A percentile compares a stretch with the other conserved stretches of the same genome.
Evolutionary conservation across 2,113 vertebrate species (phyloP).

Genomic region (Misgurnus anguillicaudatus): DNA sequence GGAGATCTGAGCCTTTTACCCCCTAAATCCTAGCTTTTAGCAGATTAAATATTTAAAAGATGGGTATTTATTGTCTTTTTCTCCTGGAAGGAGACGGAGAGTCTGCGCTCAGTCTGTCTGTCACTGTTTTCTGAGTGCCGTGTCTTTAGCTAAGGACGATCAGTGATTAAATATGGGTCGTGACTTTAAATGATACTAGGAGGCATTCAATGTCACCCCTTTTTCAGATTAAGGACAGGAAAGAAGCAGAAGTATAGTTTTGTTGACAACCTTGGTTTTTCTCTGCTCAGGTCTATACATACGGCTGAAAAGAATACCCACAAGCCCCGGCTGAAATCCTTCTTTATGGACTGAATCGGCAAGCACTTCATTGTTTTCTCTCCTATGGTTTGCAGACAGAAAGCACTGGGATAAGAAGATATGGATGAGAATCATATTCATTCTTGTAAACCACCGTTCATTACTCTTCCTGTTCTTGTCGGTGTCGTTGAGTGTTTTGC

Average conservation of each 20-base stretch:
- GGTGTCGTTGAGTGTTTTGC: not conserved
- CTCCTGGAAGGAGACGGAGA: slow-evolving; percentile 27
- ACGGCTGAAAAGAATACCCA: not conserved
- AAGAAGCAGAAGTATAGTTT: not conserved
- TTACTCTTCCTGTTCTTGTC: not conserved
- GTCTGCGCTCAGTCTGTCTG: slow-evolving; percentile 29
- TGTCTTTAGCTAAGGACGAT: slow-evolving; percentile 26
- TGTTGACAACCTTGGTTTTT: not conserved
- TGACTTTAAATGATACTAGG: too few relatives aligned
- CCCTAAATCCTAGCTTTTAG: slow-evolving; percentile 62
- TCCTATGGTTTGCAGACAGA: not conserved
- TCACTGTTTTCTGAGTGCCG: not conserved
- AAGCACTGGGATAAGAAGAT: too few relatives aligned
- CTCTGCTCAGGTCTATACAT: not conserved
- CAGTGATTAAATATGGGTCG: not conserved
- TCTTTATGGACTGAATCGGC: not conserved
- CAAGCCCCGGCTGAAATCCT: not conserved
- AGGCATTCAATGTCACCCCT: not conserved
- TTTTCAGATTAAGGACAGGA: not conserved
- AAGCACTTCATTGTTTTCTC: not conserved
- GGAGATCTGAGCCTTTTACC: slow-evolving; percentile 56
- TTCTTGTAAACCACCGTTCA: not conserved
- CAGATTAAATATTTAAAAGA: slow-evolving; percentile 67
- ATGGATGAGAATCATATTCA: too few relatives aligned
- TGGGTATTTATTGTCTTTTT: slow-evolving; percentile 58